Base-by-base conservation (phyloP, 2,888 invertebrate genomes). In the Macrosiphum euphorbiae region DNA sequence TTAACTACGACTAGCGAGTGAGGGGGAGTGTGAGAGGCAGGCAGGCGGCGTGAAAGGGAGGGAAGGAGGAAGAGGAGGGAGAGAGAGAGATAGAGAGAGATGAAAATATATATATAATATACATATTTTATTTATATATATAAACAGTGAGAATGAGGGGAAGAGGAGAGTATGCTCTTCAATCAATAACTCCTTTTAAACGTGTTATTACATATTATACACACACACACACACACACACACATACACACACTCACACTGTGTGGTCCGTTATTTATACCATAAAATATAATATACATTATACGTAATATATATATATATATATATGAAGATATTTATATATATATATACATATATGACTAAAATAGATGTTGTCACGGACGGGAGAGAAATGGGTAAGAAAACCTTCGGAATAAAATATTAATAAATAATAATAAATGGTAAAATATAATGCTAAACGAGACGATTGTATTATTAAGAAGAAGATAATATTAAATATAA, bases 111-210 rank as follows among this genome's bases (percentile, higher is more conserved):
- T 89, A 61, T 61, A 61, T 55, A 47, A 50, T 87, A 50, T 47
- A 44, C 28, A 50, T 91, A 85, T 86, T 89, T 89, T 93, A 61
- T 92, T 50, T 67, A 87, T 55, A 61, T 87, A 88, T 88, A 67
- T 84, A 85, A 58, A 90, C 89, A 44, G 44, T n/a, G 84, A n/a
- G 61, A 50, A 85, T 61, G 85, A 58, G 58, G 85, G 90, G 35
- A 85, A 58, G 78, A 85, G 85, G 85, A 86, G 61, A 90, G 61
- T 90, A 90, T 94, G 94, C 90, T 93, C 94, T 94, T 94, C 94
- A 94, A 94, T 94, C 94, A 67, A 94, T 94, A 94, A 94, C 90
- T 94, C 94, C 94, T 94, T 94, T 94, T 94, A 90, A 90, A 94
- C 94, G 90, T 90, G 94, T 94, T 94, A 90, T 94, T 90, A 94